Base-by-base conservation (phyloP, 1,140 invertebrate genomes). In the Bursaphelenchus mucronatus region DNA sequence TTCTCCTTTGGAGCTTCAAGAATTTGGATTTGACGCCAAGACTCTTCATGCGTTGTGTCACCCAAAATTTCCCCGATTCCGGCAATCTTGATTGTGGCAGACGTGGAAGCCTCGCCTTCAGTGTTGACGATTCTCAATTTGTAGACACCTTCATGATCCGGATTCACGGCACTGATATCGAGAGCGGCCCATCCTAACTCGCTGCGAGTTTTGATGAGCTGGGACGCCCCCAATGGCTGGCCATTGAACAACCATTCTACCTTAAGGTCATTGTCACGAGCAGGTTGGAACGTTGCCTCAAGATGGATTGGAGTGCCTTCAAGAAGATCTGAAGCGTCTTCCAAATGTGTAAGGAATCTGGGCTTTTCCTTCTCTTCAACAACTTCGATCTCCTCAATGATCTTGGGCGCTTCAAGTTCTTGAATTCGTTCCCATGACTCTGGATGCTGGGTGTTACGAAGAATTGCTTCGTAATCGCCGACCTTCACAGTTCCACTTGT, bases 261-360 rank as follows among this genome's bases (percentile, higher is more conserved):
- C 21, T 51, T 55, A 4, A 73, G 69, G 19, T 70, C 58, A 39
- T 73, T 74, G 46, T 73, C 71, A 9, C 68, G 21, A 49, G 61
- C 70, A 15, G 94, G 94, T 78, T 94, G 90, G 49, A 97, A 89
- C 52, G 91, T 88, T 76, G 91, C 94, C 85, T 97, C 94, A 68
- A 97, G 87, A 83, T 96, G 92, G 67, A 90, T 90, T 68, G 90
- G 89, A 76, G 92, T 90, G 54, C 89, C 89, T 86, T 94, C 92
- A 80, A 70, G 64, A 50, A 81, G 65, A 47, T 81, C 77, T 15
- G 68, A 64, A 41, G 64, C 57, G 19, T 64, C 64, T 53, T 81
- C 74, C 15, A 79, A 55, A 53, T 81, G 78, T 21, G 76, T 79
- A 10, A 79, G 17, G 67, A 79, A 81, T 17, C 74, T 21, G 19